phyloP scores from a whole-genome alignment of 2,888 invertebrate genomes.

The Thelaira solivaga region DNA sequence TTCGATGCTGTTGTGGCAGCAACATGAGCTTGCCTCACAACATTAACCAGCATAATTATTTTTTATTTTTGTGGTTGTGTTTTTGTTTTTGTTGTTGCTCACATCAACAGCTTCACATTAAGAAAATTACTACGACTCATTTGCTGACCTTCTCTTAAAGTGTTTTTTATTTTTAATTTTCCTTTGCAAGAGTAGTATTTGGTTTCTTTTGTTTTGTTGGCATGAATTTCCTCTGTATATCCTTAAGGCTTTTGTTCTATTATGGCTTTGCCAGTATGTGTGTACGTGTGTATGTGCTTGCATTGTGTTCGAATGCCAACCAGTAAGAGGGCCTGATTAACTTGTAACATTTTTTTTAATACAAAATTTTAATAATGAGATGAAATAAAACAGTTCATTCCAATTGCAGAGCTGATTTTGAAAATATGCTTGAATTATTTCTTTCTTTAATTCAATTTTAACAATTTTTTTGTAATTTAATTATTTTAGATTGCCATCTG shows the following conservation, averaged over 20 bases:
- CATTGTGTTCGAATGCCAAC: too few relatives aligned
- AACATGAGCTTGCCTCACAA: not conserved
- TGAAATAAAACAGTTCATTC: not conserved
- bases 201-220: not conserved
- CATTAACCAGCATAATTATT: not conserved
- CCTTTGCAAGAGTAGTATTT: too few relatives aligned
- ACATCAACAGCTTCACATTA: not conserved
- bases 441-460: slow-evolving; percentile 10
- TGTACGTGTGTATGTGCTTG: too few relatives aligned
- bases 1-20: not conserved
- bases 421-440: too few relatives aligned
- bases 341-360: slow-evolving; percentile 46
- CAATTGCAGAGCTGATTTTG: too few relatives aligned
- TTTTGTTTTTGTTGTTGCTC: too few relatives aligned
- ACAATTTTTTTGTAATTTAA: not conserved
- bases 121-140: slow-evolving; percentile 20
- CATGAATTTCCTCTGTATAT: not conserved
- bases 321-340: slow-evolving; percentile 37
- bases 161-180: not conserved
- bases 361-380: slow-evolving; percentile 22
- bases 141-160: slow-evolving; percentile 43
- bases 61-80: too few relatives aligned
- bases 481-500: slow-evolving; percentile 88
- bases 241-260: slow-evolving; percentile 36
- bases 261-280: too few relatives aligned